Base-by-base conservation (phyloP, 92 coral and sea anemone genomes). In the Zoanthus sansibaricus region DNA sequence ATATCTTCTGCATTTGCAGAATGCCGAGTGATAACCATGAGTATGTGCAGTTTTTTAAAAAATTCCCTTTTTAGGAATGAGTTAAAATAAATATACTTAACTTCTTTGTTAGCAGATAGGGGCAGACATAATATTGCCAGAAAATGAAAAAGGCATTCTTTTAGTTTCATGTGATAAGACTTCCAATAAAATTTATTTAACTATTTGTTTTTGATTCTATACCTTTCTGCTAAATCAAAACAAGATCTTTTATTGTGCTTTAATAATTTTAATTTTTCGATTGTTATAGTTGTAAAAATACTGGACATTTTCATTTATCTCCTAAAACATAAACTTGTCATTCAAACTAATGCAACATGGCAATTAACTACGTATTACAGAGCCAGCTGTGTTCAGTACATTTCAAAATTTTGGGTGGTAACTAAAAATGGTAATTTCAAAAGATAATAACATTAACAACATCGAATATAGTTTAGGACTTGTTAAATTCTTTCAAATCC, bases 11-110 rank as follows among this genome's bases (percentile, higher is more conserved):
- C 66, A 88, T 68, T 78, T 89, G 92, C 86, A 76, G 88, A 78
- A 67, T 83, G 88, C 92, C 92, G 69, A 89, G 84, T 83, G 92
- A 89, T 68, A 84, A 75, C 78, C 76, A 87, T 70, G 90, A 87
- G 80, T 87, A 87, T 80, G 87, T 88, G 3, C 87, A 88, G 82
- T 88, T 87, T 71, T 69, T 30, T 16, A 59, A 59, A 18, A 59
- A 59, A n/a, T n/a, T n/a, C n/a, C n/a, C n/a, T n/a, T n/a, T n/a
- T 59, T 59, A 59, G 62, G 82, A 76, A 76, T 49, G 62, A 61
- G 61, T 76, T n/a, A n/a, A n/a, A n/a, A n/a, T 48, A 7, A 61
- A 13, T 76, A 49, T 62, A 54, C 61, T n/a, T n/a, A n/a, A n/a
- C n/a, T n/a, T n/a, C n/a, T n/a, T 30, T 20, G 82, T 47, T 44